These are phyloP conservation scores for Forbesichthys agassizii DNA, from an alignment of 2,113 vertebrate species.

Conservation along the genomic window DNA sequence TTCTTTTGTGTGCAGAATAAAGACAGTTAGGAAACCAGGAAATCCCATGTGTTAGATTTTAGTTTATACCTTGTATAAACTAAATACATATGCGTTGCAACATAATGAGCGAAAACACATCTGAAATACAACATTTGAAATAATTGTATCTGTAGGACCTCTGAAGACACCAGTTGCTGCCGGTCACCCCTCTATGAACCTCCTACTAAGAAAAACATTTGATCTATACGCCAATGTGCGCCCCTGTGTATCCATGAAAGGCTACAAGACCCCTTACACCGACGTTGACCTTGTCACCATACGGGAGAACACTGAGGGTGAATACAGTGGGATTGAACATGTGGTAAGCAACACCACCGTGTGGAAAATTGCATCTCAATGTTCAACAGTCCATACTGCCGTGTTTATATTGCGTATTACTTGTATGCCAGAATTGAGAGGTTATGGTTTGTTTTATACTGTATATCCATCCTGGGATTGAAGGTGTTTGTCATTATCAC, in stretches of 20 bases:
- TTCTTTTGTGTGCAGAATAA: too few relatives aligned
- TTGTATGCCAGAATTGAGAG: too few relatives aligned
- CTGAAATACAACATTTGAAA: conserved; percentile 53
- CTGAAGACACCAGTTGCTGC: conserved; percentile 96
- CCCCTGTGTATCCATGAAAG: conserved; percentile 93
- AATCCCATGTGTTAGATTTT: too few relatives aligned
- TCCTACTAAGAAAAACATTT: conserved; percentile 92
- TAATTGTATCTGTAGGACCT: conserved; percentile 77
- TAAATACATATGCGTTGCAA: too few relatives aligned
- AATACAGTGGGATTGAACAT: conserved; percentile 96
- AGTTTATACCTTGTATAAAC: too few relatives aligned
- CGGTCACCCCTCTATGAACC: conserved; percentile 96
- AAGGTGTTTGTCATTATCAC: too few relatives aligned
- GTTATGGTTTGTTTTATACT: background rate
- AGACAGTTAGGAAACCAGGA: too few relatives aligned
- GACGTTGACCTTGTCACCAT: conserved; percentile 90
- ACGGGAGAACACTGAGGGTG: conserved; percentile 84
- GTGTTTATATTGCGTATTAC: too few relatives aligned
- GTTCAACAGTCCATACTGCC: too few relatives aligned
- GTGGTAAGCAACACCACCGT: conserved; percentile 75
- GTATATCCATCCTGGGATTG: background rate
- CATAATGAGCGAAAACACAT: too few relatives aligned
- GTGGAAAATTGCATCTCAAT: too few relatives aligned
- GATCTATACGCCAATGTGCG: conserved; percentile 96
- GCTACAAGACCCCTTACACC: conserved; percentile 90